Evolutionary conservation across 2,888 invertebrate species (phyloP).

Genomic region (Pyrochroa serraticornis): DNA sequence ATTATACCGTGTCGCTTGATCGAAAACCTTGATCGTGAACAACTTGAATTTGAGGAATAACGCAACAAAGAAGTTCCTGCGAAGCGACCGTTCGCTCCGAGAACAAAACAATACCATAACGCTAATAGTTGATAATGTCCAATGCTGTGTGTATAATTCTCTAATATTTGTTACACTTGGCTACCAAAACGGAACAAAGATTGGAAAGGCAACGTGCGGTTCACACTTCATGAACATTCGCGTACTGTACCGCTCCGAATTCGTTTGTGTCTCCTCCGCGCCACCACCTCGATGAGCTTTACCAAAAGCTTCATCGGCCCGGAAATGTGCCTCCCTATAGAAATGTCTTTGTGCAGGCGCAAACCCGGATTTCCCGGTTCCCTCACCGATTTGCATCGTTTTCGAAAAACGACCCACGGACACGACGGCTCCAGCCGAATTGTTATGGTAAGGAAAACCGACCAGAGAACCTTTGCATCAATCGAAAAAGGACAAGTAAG

Average conservation of each 20-base stretch:
- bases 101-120: constrained; percentile 10
- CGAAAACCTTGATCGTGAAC: no score
- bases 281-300: constrained; percentile 24
- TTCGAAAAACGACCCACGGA: constrained; percentile 55
- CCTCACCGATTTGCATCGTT: constrained; percentile 54
- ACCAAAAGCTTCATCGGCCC: constrained; percentile 31
- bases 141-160: constrained; percentile 20
- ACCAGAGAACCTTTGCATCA: constrained; percentile 69
- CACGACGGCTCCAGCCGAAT: constrained; percentile 65
- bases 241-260: constrained; percentile 33
- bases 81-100: constrained; percentile 1
- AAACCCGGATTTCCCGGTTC: constrained; percentile 53
- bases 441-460: constrained; percentile 72
- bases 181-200: constrained; percentile 55
- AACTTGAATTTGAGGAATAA: no score
- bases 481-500: constrained; percentile 63
- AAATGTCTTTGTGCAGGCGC: constrained; percentile 49
- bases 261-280: constrained; percentile 16
- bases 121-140: constrained; percentile 3
- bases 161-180: constrained; percentile 54
- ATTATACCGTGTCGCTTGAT: no score
- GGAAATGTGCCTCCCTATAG: constrained; percentile 39
- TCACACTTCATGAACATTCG: constrained; percentile 47
- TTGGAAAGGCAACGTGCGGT: constrained; percentile 49
- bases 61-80: no score